phyloP scores from a whole-genome alignment of 2,113 vertebrate genomes.

The Hypanus sabinus region DNA sequence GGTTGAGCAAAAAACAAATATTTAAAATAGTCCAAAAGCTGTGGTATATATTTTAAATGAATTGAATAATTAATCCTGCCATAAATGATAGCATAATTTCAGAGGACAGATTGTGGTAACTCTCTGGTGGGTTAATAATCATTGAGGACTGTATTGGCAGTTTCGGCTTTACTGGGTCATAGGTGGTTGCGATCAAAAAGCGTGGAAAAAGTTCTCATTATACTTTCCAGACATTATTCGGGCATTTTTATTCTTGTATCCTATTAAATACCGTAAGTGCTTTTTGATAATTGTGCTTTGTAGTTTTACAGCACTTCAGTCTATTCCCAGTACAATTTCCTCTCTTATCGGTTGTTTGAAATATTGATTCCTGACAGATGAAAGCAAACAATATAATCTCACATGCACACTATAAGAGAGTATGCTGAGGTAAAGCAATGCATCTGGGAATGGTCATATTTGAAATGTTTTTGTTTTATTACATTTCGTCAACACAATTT shows the following conservation, averaged over 20 bases:
- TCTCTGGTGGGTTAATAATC: slow-evolving; percentile 76
- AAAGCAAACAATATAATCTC: slow-evolving; percentile 99
- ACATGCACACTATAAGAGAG: slow-evolving; percentile 79
- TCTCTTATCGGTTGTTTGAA: slow-evolving; percentile 99
- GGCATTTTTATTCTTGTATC: slow-evolving; percentile 99
- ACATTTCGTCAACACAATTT: slow-evolving; percentile 95
- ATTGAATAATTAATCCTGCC: slow-evolving; percentile 82
- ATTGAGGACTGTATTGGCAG: slow-evolving; percentile 73
- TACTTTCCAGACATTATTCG: slow-evolving; percentile 83
- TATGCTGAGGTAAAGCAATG: slow-evolving; percentile 60
- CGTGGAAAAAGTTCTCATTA: slow-evolving; percentile 77
- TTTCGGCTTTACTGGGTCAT: slow-evolving; percentile 55
- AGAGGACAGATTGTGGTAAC: slow-evolving; percentile 59
- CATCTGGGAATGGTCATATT: slow-evolving; percentile 76
- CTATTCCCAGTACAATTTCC: slow-evolving; percentile 99
- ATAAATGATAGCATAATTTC: slow-evolving; percentile 75
- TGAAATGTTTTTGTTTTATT: slow-evolving; percentile 91
- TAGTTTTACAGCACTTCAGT: slow-evolving; percentile 99
- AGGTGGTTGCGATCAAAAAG: slow-evolving; percentile 43
- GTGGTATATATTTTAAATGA: slow-evolving; percentile 59
- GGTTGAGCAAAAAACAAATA: slow-evolving; percentile 19
- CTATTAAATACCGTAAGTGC: slow-evolving; percentile 99
- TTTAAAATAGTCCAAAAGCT: background rate
- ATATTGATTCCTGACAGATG: slow-evolving; percentile 99
- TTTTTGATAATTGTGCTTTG: slow-evolving; percentile 99